A percentile compares a stretch with the other conserved stretches of the same genome.
phyloP scores from a whole-genome alignment of 2,888 invertebrate genomes.

The Cheilosia vernalis region DNA sequence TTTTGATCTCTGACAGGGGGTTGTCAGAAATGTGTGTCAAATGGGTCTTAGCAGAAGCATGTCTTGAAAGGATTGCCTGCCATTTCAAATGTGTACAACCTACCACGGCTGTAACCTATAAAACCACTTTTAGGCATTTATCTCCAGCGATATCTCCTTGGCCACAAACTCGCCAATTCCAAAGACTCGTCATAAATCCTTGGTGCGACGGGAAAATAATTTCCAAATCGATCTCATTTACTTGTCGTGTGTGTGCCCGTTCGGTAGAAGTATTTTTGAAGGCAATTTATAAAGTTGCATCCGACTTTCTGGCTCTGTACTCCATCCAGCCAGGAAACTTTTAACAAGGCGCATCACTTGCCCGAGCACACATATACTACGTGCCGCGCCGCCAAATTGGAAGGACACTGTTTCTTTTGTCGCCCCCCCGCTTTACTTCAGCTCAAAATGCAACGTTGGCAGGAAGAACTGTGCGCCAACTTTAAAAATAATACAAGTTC shows the following conservation, averaged over 20 bases:
- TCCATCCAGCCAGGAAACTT: conserved; percentile 33
- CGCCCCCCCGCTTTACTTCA: background rate
- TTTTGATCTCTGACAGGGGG: conserved; percentile 19
- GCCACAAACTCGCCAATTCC: background rate
- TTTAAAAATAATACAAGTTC: conserved; percentile 60
- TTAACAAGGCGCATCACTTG: conserved; percentile 63
- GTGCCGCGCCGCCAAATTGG: conserved; percentile 54
- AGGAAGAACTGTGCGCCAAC: conserved; percentile 53
- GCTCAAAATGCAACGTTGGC: conserved; percentile 51
- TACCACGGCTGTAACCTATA: conserved; percentile 8
- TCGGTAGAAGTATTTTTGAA: conserved; percentile 40
- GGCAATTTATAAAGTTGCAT: conserved; percentile 59
- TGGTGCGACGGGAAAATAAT: conserved; percentile 40
- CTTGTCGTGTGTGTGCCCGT: conserved; percentile 39
- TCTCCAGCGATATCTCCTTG: background rate
- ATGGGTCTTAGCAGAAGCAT: background rate
- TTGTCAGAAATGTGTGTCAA: conserved; percentile 19
- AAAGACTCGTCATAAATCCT: conserved; percentile 49
- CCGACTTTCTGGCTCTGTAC: conserved; percentile 29
- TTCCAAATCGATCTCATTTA: conserved; percentile 67
- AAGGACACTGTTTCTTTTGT: conserved; percentile 31
- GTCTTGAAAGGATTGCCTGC: background rate
- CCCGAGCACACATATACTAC: conserved; percentile 20
- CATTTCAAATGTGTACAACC: background rate
- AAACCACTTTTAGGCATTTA: conserved; percentile 4